Conservation (phyloP, 2,797 vertebrate species). For the Nannoperca australis region DNA sequence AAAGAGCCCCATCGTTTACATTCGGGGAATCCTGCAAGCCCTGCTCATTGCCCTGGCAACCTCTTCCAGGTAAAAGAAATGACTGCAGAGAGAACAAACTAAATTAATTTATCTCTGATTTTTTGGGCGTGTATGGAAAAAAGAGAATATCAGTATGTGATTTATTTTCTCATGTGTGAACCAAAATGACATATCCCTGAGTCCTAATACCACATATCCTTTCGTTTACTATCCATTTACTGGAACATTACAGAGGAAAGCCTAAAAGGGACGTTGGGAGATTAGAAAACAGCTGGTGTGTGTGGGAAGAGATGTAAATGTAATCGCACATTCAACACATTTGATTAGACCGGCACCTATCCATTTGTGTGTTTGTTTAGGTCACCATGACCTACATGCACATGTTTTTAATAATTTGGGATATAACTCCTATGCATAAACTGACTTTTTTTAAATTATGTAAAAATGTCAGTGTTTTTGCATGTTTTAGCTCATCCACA, state of each 20-base stretch:
- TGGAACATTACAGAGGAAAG: constrained; percentile 16
- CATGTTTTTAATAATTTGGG: not conserved
- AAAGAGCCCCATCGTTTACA: constrained; percentile 97
- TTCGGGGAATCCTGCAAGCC: constrained; percentile 94
- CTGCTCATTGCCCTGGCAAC: constrained; percentile 96
- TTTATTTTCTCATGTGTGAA: not conserved
- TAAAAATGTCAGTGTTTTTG: not conserved
- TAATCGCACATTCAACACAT: constrained; percentile 20
- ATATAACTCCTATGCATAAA: not conserved
- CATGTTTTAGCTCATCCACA: not conserved
- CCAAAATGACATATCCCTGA: not conserved
- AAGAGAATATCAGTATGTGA: not conserved
- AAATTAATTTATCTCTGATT: not conserved
- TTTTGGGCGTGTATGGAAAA: not conserved
- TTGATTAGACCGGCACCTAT: constrained; percentile 11
- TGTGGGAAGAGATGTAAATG: constrained; percentile 37
- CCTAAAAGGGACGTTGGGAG: constrained; percentile 33
- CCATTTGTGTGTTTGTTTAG: not conserved
- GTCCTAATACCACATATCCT: not conserved
- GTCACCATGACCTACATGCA: not conserved
- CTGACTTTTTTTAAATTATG: not conserved
- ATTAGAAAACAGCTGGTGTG: constrained; percentile 64
- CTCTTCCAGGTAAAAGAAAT: constrained; percentile 90
- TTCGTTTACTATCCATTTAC: not conserved
- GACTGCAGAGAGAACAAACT: not conserved